Conservation (phyloP, 2,797 vertebrate genomes). For the Pachyuromys duprasi region DNA sequence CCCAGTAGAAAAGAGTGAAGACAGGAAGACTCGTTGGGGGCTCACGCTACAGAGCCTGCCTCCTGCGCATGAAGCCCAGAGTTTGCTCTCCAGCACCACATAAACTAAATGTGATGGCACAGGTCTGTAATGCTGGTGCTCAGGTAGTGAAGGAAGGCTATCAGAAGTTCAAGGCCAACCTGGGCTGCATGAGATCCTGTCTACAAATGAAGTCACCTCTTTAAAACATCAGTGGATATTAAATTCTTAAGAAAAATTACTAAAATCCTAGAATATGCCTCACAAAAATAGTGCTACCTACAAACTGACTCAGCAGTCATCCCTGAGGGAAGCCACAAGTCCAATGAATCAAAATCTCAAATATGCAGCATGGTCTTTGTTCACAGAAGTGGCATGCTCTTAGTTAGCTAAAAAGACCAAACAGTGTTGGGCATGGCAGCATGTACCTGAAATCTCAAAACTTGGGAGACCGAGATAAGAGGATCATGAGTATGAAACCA, state of each 20-base stretch:
- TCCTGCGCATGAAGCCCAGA: neutral
- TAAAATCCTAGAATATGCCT: neutral
- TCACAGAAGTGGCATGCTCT: constrained; percentile 9
- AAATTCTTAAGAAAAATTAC: neutral
- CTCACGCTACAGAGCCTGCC: neutral
- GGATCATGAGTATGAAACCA: neutral
- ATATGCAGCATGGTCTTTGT: neutral
- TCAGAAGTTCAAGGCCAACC: neutral
- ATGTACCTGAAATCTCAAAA: neutral
- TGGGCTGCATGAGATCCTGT: neutral
- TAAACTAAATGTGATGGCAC: neutral
- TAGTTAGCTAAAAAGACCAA: constrained; percentile 17
- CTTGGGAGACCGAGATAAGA: too few species aligned
- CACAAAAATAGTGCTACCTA: neutral
- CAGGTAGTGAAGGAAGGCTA: neutral
- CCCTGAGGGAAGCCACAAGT: neutral
- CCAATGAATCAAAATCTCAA: neutral
- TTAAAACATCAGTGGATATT: neutral
- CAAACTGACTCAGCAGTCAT: neutral
- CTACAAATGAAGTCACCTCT: neutral
- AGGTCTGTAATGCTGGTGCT: neutral
- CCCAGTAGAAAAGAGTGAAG: neutral
- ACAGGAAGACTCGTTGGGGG: neutral
- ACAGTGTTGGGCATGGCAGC: neutral
- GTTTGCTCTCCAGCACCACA: neutral